phyloP scores from a whole-genome alignment of 2,888 invertebrate species.

The Ormyrus labotus region DNA sequence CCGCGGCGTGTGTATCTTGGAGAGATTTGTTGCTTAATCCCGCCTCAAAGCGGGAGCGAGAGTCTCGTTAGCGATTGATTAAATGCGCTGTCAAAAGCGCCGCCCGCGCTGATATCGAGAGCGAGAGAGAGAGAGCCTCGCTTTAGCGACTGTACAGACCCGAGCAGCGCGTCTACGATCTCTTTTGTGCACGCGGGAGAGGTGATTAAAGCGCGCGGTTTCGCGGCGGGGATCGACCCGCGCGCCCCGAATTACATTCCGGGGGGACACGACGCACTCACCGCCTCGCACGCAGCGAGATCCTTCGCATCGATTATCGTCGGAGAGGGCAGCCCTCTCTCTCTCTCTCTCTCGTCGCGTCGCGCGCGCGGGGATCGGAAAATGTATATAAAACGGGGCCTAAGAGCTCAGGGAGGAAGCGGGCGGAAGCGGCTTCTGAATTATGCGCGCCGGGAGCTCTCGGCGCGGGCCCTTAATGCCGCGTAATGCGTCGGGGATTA shows the following conservation, averaged over 20 bases:
- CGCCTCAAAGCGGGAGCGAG: slow-evolving; percentile 32
- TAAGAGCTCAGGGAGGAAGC: neutral
- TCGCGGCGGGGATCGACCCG: neutral
- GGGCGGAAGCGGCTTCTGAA: slow-evolving; percentile 25
- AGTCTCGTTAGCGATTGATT: slow-evolving; percentile 53
- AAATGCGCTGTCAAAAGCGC: slow-evolving; percentile 50
- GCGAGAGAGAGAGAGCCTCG: neutral
- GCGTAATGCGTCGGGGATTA: slow-evolving; percentile 43
- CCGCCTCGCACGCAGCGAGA: no score
- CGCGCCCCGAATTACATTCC: neutral
- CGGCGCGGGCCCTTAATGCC: slow-evolving; percentile 22
- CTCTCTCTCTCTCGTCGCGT: neutral
- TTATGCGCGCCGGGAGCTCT: slow-evolving; percentile 7
- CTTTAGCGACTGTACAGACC: neutral
- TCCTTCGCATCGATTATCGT: neutral
- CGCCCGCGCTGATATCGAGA: slow-evolving; percentile 14
- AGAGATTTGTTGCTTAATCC: slow-evolving; percentile 54
- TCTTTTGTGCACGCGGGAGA: neutral
- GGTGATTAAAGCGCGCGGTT: slow-evolving; percentile 37
- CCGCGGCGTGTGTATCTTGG: slow-evolving; percentile 31
- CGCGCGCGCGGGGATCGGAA: neutral
- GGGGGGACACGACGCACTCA: neutral
- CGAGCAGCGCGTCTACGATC: neutral
- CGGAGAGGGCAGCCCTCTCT: neutral
- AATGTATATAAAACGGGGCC: neutral